Evolutionary conservation across 2,113 vertebrate species (phyloP).

Genomic region (Psammodynastes pulverulentus): DNA sequence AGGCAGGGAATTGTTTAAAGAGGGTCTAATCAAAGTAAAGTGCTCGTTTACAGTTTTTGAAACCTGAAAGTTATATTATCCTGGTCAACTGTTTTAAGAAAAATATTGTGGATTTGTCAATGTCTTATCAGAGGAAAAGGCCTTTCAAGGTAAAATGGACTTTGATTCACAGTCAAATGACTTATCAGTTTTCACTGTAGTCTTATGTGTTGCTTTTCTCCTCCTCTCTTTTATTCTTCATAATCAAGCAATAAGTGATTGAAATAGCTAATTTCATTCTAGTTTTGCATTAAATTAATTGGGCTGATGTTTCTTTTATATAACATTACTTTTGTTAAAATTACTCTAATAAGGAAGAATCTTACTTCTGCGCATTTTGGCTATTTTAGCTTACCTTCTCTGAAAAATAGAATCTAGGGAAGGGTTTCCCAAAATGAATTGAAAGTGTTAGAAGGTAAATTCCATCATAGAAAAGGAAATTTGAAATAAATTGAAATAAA

Average conservation of each 20-base stretch:
- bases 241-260: background rate
- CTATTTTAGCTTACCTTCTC: background rate
- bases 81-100: background rate
- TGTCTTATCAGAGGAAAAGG: background rate
- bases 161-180: background rate
- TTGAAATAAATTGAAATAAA: background rate
- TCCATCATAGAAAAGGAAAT: background rate
- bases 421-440: background rate
- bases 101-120: background rate
- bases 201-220: too few species aligned
- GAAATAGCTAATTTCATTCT: background rate
- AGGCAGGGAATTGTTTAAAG: background rate
- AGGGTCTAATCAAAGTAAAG: background rate
- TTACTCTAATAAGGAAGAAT: background rate
- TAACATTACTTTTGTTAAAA: background rate
- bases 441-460: background rate
- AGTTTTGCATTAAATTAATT: conserved; percentile 2
- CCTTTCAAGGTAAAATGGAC: background rate
- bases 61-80: background rate
- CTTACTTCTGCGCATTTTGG: background rate
- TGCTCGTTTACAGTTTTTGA: background rate
- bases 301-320: background rate
- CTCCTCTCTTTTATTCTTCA: background rate
- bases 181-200: background rate
- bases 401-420: background rate